These are phyloP conservation scores for Trachemys scripta DNA, from an alignment of 2,113 vertebrate genomes.

Conservation along the genomic window DNA sequence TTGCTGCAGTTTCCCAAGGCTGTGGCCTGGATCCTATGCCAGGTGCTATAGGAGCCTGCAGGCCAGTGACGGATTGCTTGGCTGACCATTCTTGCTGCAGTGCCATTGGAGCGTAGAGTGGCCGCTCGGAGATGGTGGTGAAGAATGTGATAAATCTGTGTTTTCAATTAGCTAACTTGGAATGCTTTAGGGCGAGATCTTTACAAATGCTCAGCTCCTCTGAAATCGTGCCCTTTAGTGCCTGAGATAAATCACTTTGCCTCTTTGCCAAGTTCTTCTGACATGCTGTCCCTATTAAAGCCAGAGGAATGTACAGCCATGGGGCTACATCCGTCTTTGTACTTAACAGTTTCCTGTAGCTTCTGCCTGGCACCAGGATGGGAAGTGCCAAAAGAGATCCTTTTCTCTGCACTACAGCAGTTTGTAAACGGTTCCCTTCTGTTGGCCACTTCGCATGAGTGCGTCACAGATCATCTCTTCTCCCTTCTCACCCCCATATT, in stretches of 20 bases:
- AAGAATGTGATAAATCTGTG: neutral
- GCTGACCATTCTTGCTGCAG: neutral
- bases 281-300: neutral
- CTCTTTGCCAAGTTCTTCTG: neutral
- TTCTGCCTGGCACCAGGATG: neutral
- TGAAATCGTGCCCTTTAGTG: neutral
- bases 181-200: neutral
- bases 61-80: neutral
- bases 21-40: neutral
- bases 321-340: neutral
- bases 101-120: neutral
- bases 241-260: neutral
- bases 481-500: neutral
- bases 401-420: neutral
- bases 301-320: neutral
- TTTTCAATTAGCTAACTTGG: neutral
- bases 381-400: neutral
- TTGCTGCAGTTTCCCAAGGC: neutral
- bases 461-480: neutral
- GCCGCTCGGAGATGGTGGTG: neutral
- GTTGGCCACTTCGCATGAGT: neutral
- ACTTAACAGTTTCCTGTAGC: neutral
- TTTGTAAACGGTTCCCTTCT: neutral
- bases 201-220: neutral
- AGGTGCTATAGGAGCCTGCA: neutral